Percentiles rank a stretch among this genome's conserved stretches.
Conservation (phyloP, 2,113 vertebrate genomes). For the Nestor notabilis region DNA sequence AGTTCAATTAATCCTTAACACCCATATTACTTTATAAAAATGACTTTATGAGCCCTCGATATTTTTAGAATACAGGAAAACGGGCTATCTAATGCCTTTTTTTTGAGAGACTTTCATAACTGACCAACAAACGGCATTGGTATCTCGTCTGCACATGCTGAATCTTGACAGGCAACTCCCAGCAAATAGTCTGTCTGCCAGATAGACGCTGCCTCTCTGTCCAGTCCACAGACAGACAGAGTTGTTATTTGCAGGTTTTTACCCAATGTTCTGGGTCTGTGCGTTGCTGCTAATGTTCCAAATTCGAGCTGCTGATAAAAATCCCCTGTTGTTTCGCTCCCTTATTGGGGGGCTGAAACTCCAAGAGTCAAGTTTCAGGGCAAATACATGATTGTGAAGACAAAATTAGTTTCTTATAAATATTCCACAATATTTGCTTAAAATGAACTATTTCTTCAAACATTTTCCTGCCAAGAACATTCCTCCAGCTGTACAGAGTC, state of each 20-base stretch:
- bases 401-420: constrained; percentile 65
- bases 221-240: not conserved
- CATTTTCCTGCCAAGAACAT: constrained; percentile 64
- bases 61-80: constrained; percentile 32
- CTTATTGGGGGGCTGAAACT: not conserved
- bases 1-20: constrained; percentile 60
- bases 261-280: not conserved
- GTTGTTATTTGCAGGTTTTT: not conserved
- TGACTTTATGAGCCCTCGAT: not conserved
- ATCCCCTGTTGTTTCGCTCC: not conserved
- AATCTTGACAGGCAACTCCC: not conserved
- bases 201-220: not conserved
- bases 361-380: not conserved
- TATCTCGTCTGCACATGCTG: not conserved
- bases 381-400: not conserved
- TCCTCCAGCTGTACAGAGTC: constrained; percentile 62
- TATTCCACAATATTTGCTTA: constrained; percentile 67
- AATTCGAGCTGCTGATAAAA: not conserved
- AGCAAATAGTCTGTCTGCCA: not conserved
- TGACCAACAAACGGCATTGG: not conserved
- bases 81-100: not conserved
- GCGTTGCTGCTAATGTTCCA: not conserved
- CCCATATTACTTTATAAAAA: constrained; percentile 22
- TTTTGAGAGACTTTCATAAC: not conserved
- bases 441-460: constrained; percentile 59